Evolutionary conservation across 2,113 vertebrate genomes (phyloP), one percentile per base, ranked within the genome.

Genomic region (Megaceryle maxima): DNA sequence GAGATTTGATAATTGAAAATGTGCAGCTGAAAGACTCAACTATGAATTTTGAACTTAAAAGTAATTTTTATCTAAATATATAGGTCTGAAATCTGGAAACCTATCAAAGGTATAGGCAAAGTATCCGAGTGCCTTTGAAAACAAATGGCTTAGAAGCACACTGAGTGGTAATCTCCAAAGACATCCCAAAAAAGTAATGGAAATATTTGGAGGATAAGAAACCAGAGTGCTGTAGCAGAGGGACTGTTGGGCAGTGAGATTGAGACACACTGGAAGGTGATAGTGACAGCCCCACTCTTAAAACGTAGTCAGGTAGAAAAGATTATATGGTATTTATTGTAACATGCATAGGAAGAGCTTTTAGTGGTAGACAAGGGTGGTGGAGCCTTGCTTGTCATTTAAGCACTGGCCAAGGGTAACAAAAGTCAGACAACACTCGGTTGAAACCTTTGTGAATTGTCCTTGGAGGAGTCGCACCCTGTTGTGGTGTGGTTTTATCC

Each of bases 1-100:
- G 83, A 81, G 94, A 81, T 87, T 68, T 90, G 80, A 62, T 89
- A 53, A 12, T 64, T 96, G 93, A 87, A 92, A 92, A 68, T 72
- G 73, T 91, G 80, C 77, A 64, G 76, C 80, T 93, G 86, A 87
- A 92, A 88, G 60, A 76, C 86, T 87, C 35, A 70, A 72, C 69
- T 70, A 18, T 29, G 66, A 75, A 44, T 67, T 84, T 92, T 78
- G 88, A 67, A 73, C 83, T 90, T 85, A 53, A 92, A 94, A 90
- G 68, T 69, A 80, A 60, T 88, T 95, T 94, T 95, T 68, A 72
- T 91, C 83, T 91, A 68, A 95, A 72, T 56, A 68, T n/a, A 50
- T 2, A 33, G 69, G 83, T 87, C 77, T 81, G 83, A 84, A 75
- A 88, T 76, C 76, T 96, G 96, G 88, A 95, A 88, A 74, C 63